Evolutionary conservation across 2,888 invertebrate species (phyloP).

Genomic region (Ophion costatus): DNA sequence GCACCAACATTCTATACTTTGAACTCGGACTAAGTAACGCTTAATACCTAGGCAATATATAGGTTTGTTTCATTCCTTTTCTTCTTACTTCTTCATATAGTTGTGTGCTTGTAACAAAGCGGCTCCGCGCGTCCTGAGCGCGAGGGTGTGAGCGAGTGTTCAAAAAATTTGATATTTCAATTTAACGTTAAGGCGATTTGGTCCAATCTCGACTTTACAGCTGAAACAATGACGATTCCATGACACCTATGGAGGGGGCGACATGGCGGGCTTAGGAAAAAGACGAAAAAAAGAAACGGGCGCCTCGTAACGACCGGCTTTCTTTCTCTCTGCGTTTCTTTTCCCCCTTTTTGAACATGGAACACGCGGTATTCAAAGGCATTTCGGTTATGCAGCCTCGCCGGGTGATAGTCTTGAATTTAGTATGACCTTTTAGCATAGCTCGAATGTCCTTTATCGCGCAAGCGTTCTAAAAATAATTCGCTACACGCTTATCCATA

Average conservation of each 20-base stretch:
- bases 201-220: conserved; percentile 75
- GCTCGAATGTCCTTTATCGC: conserved; percentile 7
- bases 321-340: background rate
- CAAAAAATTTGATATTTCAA: conserved; percentile 63
- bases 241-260: conserved; percentile 26
- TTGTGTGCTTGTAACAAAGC: conserved; percentile 76
- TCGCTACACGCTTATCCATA: conserved; percentile 8
- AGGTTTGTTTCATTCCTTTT: conserved; percentile 43
- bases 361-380: conserved; percentile 57
- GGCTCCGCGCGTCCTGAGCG: conserved; percentile 67
- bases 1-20: conserved; percentile 65
- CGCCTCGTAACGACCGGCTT: background rate
- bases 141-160: conserved; percentile 24
- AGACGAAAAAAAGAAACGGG: background rate
- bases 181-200: conserved; percentile 79
- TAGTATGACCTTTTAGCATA: conserved; percentile 2
- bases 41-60: conserved; percentile 70
- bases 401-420: conserved; percentile 21
- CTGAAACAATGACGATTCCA: conserved; percentile 62
- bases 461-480: background rate
- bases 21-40: conserved; percentile 73
- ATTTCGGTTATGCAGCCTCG: conserved; percentile 45
- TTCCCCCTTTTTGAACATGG: conserved; percentile 40
- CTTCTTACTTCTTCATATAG: conserved; percentile 50
- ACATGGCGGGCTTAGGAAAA: conserved; percentile 4